These are phyloP conservation scores for Isaurus tuberculatus DNA, from an alignment of 92 coral and sea anemone genomes.

Conservation along the genomic window DNA sequence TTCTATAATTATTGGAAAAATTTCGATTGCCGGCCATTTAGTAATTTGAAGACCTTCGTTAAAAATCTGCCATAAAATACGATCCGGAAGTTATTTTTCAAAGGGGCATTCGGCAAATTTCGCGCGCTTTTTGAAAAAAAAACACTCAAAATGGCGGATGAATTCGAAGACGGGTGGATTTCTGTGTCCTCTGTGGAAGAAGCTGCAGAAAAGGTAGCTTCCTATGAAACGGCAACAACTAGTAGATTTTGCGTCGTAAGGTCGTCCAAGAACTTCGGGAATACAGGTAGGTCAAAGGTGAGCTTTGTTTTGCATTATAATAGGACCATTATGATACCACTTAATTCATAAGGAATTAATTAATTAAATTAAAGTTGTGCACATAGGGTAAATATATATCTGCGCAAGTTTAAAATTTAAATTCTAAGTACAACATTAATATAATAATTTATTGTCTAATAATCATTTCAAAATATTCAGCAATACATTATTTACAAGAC, in stretches of 20 bases:
- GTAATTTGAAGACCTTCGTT: background rate
- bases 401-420: background rate
- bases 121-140: background rate
- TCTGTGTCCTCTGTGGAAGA: constrained; percentile 7
- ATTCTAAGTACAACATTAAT: background rate
- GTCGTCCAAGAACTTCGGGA: constrained; percentile 19
- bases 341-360: background rate
- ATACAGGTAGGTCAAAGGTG: constrained; percentile 13
- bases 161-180: constrained; percentile 13
- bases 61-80: background rate
- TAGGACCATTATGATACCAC: background rate
- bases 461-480: constrained; percentile 7
- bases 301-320: background rate
- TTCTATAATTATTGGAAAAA: background rate
- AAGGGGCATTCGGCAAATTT: constrained; percentile 3
- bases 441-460: background rate
- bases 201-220: constrained; percentile 10
- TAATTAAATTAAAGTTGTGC: background rate
- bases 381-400: background rate
- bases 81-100: background rate
- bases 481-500: background rate
- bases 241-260: constrained; percentile 17
- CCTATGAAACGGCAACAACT: constrained; percentile 1
- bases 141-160: constrained; percentile 3
- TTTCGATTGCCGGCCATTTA: no score